These are phyloP conservation scores for Mallotus villosus DNA, from an alignment of 2,797 vertebrate genomes.

Conservation along the genomic window DNA sequence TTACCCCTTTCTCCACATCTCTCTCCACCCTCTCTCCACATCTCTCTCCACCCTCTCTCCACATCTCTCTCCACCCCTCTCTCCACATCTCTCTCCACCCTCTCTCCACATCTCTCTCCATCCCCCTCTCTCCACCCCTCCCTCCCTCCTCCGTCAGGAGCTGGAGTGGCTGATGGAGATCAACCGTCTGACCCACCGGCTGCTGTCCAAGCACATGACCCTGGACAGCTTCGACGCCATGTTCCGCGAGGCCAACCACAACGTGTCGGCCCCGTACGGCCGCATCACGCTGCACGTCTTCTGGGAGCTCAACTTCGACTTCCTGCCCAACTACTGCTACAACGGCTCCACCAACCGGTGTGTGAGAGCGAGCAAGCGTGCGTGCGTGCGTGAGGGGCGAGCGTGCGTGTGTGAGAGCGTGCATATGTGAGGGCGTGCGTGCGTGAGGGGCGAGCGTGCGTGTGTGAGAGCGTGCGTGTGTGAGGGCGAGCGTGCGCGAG, in stretches of 20 bases:
- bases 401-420: neutral
- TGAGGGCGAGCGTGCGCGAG: no score
- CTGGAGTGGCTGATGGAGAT: constrained; percentile 90
- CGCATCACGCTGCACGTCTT: constrained; percentile 90
- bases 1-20: no score
- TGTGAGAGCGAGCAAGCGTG: constrained; percentile 52
- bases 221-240: constrained; percentile 91
- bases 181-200: constrained; percentile 85
- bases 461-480: neutral
- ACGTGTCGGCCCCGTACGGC: constrained; percentile 86
- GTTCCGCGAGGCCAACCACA: constrained; percentile 92
- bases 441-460: neutral
- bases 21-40: neutral
- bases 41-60: neutral
- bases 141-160: constrained; percentile 69
- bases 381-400: constrained; percentile 3
- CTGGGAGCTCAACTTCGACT: constrained; percentile 93
- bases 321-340: constrained; percentile 92
- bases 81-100: neutral
- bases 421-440: neutral
- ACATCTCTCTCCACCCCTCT: neutral
- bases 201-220: constrained; percentile 90
- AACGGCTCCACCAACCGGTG: constrained; percentile 91
- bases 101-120: neutral
- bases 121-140: neutral